Conservation (phyloP, 2,113 vertebrate genomes). For the Cyprinodon brontotheroides region DNA sequence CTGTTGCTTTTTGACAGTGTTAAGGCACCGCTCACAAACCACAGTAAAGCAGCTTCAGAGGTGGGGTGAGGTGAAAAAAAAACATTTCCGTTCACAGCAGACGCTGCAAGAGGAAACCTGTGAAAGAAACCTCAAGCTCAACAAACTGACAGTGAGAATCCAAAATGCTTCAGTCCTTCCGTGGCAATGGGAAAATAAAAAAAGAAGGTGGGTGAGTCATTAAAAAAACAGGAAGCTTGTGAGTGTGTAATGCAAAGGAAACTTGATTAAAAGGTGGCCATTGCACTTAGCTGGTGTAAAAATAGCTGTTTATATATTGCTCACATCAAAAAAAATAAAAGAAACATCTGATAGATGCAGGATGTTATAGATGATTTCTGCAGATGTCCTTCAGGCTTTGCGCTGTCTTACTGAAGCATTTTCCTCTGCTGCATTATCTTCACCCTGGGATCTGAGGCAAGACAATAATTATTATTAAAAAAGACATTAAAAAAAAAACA, state of each 20-base stretch:
- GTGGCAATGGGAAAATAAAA: neutral
- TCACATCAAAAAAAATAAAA: constrained; percentile 1
- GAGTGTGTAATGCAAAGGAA: neutral
- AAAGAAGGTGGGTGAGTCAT: neutral
- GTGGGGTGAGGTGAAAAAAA: neutral
- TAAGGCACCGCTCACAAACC: constrained; percentile 59
- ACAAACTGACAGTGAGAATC: neutral
- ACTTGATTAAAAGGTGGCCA: neutral
- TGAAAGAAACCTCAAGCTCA: neutral
- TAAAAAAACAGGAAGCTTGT: neutral
- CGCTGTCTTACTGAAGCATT: constrained; percentile 62
- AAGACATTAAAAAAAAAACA: neutral
- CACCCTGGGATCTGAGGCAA: constrained; percentile 60
- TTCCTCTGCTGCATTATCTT: constrained; percentile 53
- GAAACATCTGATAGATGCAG: neutral
- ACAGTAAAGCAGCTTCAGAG: neutral
- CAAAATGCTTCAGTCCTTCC: neutral
- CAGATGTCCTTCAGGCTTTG: constrained; percentile 52
- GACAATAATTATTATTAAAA: neutral
- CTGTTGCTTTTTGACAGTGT: constrained; percentile 5
- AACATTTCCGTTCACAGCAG: neutral
- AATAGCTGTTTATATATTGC: constrained; percentile 26
- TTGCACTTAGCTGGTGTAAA: constrained; percentile 25
- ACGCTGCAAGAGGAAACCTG: neutral
- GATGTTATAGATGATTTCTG: neutral